Percentiles rank a stretch among this genome's conserved stretches.
phyloP scores from a whole-genome alignment of 1,140 invertebrate genomes.

The Aphelinus certus region DNA sequence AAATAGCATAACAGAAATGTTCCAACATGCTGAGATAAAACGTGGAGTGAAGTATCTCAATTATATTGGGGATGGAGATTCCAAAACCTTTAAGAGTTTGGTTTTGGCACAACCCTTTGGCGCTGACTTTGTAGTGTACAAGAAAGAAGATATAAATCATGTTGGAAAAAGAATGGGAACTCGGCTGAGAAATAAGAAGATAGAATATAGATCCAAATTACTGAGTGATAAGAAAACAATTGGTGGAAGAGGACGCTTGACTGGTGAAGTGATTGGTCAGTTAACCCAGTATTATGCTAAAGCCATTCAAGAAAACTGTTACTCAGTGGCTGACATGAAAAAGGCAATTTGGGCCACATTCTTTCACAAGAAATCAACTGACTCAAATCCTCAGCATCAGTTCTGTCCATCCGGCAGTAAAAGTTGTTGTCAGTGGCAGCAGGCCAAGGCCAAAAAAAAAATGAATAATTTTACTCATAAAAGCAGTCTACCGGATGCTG shows the following conservation, averaged over 20 bases:
- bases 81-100: not conserved
- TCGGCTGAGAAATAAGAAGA: not conserved
- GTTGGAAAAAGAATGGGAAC: conserved; percentile 30
- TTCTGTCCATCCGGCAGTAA: too few relatives aligned
- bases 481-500: not conserved
- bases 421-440: too few relatives aligned
- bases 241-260: not conserved
- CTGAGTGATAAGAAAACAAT: conserved; percentile 2
- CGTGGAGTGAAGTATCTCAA: conserved; percentile 7
- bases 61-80: conserved; percentile 29
- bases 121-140: not conserved
- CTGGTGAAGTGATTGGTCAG: not conserved
- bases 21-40: not conserved
- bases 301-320: not conserved
- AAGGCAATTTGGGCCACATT: too few relatives aligned
- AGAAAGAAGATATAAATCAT: conserved; percentile 14
- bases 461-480: not conserved
- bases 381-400: too few relatives aligned
- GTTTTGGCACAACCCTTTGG: conserved; percentile 6
- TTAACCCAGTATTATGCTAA: not conserved
- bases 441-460: not conserved
- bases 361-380: too few relatives aligned
- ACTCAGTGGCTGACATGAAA: not conserved
- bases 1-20: not conserved
- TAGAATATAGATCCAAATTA: not conserved